Base-by-base conservation (phyloP, 2,888 invertebrate species). In the Lissonota sp. region DNA sequence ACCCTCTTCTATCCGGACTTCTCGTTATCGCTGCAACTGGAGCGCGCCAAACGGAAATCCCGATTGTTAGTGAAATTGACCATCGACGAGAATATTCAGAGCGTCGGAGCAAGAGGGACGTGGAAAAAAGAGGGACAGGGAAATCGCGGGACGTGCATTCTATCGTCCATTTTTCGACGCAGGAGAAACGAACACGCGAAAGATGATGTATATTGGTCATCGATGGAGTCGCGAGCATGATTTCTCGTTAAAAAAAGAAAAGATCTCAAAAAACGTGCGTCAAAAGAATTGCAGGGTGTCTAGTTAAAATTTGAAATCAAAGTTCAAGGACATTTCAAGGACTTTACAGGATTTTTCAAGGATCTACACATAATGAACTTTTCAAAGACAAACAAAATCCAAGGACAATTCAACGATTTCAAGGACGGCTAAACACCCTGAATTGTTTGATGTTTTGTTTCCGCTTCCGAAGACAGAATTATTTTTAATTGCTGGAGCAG, bases 21-120 rank as follows among this genome's bases (percentile, higher is more conserved):
- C 70, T 81, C 81, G 81, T 81, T 81, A 81, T 81, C 81, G 78
- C 74, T 71, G 73, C 69, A 78, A 74, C 74, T 71, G 74, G 74
- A 75, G 67, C 74, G 74, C 76, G 63, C 69, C 26, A 12, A 78
- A 77, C 80, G 73, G 78, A 73, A 77, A 78, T 62, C 69, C 73
- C 81, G 78, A 78, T 78, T 44, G 78, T 81, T 46, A 75, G 81
- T 78, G 74, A 81, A 81, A 78, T 81, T 81, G 81, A 78, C 71
- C 78, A 81, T 81, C 71, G 71, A 62, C 70, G 78, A 51, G 74
- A 81, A 71, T n/a, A n/a, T 78, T 71, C 64, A 60, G 69, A 67
- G 55, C 60, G 10, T 51, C 26, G 46, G 46, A 12, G 53, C 7
- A 37, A 16, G 39, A n/a, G 51, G 66, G n/a, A 16, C 5, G 40